Conservation (phyloP, 2,797 vertebrate species). For the Pipistrellus pygmaeus region DNA sequence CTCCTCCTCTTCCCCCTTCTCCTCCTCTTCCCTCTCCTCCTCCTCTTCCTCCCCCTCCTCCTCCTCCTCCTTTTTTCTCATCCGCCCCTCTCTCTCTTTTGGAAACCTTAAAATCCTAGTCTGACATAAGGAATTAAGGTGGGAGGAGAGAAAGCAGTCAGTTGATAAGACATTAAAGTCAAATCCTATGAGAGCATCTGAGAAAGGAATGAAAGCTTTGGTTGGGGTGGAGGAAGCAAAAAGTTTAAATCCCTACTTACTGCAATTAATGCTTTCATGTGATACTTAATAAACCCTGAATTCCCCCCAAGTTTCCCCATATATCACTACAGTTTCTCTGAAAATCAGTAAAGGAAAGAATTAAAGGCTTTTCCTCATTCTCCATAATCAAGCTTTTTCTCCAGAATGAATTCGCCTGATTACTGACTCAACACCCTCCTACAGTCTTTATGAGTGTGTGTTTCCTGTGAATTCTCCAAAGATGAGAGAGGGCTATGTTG, state of each 20-base stretch:
- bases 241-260: not conserved
- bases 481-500: not conserved
- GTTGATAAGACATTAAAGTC: not conserved
- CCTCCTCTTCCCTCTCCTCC: too few species aligned
- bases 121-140: not conserved
- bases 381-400: conserved; percentile 55
- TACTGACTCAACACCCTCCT: not conserved
- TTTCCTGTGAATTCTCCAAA: conserved; percentile 35
- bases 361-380: not conserved
- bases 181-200: not conserved
- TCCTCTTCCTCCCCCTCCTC: too few species aligned
- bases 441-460: not conserved
- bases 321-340: conserved; percentile 1
- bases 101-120: not conserved
- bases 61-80: too few species aligned
- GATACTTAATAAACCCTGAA: not conserved
- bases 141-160: not conserved
- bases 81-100: not conserved
- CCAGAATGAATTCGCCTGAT: conserved; percentile 53
- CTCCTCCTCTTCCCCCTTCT: too few species aligned
- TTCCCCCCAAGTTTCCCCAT: not conserved
- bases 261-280: not conserved
- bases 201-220: not conserved
- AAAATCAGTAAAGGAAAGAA: not conserved
- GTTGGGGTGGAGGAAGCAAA: not conserved